phyloP scores from a whole-genome alignment of 1,140 invertebrate genomes.

The Eubasilissa regina region DNA sequence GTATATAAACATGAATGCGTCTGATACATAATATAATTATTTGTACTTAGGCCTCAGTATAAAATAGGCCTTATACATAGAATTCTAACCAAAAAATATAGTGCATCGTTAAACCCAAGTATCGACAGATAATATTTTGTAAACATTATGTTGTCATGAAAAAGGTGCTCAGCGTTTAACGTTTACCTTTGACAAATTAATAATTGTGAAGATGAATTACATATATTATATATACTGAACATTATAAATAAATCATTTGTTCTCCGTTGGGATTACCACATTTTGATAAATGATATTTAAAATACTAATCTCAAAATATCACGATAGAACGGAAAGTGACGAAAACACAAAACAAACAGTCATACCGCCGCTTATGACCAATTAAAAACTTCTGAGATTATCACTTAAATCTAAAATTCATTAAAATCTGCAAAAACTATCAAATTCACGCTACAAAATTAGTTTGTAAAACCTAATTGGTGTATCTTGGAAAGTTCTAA shows the following conservation, averaged over 20 bases:
- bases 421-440: too few species aligned
- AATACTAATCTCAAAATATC: constrained; percentile 40
- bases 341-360: background rate
- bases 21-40: background rate
- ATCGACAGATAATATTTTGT: too few species aligned
- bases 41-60: background rate
- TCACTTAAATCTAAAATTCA: too few species aligned
- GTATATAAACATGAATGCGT: background rate
- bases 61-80: background rate
- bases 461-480: constrained; percentile 33
- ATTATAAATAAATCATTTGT: too few species aligned
- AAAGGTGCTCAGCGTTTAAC: too few species aligned
- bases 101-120: background rate
- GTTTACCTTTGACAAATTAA: too few species aligned
- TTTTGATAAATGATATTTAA: background rate
- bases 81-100: background rate
- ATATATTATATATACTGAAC: too few species aligned
- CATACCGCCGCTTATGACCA: too few species aligned
- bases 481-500: constrained; percentile 30
- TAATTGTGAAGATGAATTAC: too few species aligned
- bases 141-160: too few species aligned
- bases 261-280: too few species aligned
- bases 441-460: background rate
- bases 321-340: constrained; percentile 4
- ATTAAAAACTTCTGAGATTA: too few species aligned